phyloP scores from a whole-genome alignment of 1,140 invertebrate species.

The Venturia canescens region DNA sequence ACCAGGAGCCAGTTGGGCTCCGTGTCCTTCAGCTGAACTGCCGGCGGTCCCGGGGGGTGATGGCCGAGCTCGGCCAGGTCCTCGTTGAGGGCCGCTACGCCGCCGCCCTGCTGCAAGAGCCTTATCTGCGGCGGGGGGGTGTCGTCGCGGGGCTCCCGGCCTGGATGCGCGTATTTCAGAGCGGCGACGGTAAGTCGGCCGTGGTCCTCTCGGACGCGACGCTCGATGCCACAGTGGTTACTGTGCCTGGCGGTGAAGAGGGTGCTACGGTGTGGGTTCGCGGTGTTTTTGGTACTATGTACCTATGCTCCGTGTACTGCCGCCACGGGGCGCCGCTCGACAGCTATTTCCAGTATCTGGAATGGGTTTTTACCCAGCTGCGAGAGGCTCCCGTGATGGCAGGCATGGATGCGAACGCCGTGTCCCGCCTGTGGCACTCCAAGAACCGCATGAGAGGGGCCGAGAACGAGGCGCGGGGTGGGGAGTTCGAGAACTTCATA shows the following conservation, averaged over 20 bases:
- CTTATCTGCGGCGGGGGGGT: not conserved
- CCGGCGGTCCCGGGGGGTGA: not conserved
- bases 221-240: too few relatives aligned
- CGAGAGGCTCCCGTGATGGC: constrained; percentile 28
- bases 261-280: constrained; percentile 50
- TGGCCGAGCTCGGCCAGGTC: too few relatives aligned
- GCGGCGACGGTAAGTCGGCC: too few relatives aligned
- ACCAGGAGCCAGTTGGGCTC: not conserved
- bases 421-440: constrained; percentile 50
- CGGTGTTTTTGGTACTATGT: constrained; percentile 30
- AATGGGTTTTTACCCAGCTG: constrained; percentile 5
- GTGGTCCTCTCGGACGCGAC: too few relatives aligned
- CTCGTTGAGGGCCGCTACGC: too few relatives aligned
- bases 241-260: not conserved
- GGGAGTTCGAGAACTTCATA: constrained; percentile 21
- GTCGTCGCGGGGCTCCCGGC: not conserved
- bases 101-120: too few relatives aligned
- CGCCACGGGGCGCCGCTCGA: constrained; percentile 16
- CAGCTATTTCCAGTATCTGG: constrained; percentile 33
- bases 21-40: constrained; percentile 22
- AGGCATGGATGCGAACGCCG: constrained; percentile 52
- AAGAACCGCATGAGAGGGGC: constrained; percentile 4
- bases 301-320: constrained; percentile 49
- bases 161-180: too few relatives aligned
- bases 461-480: not conserved